Evolutionary conservation across 2,888 invertebrate genomes (phyloP).

Genomic region (Prenolepis imparis): DNA sequence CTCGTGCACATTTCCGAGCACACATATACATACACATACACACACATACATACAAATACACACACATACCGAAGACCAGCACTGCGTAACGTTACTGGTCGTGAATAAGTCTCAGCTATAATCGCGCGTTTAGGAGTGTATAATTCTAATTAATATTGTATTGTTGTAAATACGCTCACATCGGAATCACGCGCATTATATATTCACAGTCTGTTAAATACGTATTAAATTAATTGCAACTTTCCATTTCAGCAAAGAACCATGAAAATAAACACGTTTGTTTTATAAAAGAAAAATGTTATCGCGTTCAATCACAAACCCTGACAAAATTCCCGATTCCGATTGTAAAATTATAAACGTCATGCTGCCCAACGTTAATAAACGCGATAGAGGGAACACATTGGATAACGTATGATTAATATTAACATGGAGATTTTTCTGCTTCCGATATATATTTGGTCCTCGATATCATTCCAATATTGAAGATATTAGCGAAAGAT

Average conservation of each 20-base stretch:
- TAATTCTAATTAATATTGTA: constrained; percentile 71
- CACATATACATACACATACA: not conserved
- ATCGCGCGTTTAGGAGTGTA: constrained; percentile 69
- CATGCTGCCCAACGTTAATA: not conserved
- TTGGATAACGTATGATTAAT: not conserved
- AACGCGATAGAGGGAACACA: not conserved
- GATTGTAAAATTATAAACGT: not conserved
- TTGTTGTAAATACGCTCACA: constrained; percentile 79
- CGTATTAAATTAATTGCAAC: constrained; percentile 78
- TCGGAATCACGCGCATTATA: constrained; percentile 78
- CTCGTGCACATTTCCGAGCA: constrained; percentile 73
- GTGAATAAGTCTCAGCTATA: constrained; percentile 62
- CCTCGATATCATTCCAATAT: not conserved
- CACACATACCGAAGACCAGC: constrained; percentile 50
- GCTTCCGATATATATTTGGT: not conserved
- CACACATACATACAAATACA: not conserved
- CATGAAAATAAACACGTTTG: constrained; percentile 79
- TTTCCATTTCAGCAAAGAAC: constrained; percentile 78
- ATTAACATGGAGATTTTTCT: not conserved
- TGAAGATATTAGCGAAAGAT: not conserved
- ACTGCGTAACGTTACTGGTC: constrained; percentile 56
- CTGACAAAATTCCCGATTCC: constrained; percentile 12
- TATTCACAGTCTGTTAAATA: constrained; percentile 76
- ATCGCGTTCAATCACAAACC: constrained; percentile 4
- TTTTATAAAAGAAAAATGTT: constrained; percentile 73